A percentile compares a stretch with the other conserved stretches of the same genome.
Evolutionary conservation across 2,888 invertebrate species (phyloP).

Genomic region (Cinara cedri): DNA sequence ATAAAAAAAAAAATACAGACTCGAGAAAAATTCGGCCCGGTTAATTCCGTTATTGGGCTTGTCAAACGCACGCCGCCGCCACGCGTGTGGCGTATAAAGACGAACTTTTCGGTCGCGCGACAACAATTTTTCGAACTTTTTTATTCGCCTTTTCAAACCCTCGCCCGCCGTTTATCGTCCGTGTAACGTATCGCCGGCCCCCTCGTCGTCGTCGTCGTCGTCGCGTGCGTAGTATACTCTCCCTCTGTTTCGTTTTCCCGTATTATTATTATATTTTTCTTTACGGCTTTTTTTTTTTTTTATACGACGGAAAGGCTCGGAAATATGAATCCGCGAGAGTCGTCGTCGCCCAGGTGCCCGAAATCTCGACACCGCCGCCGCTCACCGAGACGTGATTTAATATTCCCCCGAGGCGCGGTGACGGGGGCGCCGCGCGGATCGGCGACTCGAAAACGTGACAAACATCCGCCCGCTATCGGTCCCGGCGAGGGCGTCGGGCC

Average conservation of each 20-base stretch:
- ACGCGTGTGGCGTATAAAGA: background rate
- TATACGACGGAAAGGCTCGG: constrained; percentile 30
- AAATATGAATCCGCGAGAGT: background rate
- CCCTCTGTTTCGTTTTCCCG: no score
- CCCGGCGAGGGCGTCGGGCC: no score
- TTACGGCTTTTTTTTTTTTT: no score
- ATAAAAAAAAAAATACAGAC: background rate
- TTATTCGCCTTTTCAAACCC: no score
- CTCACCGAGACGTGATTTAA: constrained; percentile 46
- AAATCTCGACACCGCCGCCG: background rate
- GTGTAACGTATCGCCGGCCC: no score
- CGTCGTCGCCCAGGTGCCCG: constrained; percentile 53
- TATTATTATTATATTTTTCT: no score
- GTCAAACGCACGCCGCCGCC: constrained; percentile 37
- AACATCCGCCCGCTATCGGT: constrained; percentile 27
- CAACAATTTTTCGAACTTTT: no score
- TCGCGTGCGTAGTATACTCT: no score
- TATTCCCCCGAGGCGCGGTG: constrained; percentile 5
- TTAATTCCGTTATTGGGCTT: constrained; percentile 8
- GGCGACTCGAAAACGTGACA: constrained; percentile 50
- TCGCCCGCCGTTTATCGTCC: background rate
- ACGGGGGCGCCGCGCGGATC: background rate
- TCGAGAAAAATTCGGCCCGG: background rate
- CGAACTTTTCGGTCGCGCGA: no score
- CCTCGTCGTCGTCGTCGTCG: no score